Conservation (phyloP, 1,140 invertebrate species). For the Babylonia areolata region DNA sequence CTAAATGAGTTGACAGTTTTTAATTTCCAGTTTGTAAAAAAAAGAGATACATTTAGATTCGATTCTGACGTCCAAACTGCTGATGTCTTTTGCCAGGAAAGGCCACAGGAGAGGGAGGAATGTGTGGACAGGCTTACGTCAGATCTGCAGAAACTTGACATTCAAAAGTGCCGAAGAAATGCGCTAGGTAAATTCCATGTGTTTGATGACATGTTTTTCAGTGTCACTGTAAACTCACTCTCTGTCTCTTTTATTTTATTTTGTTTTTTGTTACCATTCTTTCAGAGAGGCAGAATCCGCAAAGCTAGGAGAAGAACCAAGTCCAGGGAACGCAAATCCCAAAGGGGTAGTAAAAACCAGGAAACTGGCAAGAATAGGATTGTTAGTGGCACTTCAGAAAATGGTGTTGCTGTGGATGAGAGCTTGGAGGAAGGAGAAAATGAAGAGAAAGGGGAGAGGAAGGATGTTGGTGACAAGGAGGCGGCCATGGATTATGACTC, state of each 20-base stretch:
- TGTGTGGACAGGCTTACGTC: slow-evolving; percentile 31
- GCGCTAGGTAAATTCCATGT: slow-evolving; percentile 42
- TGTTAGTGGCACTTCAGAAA: neutral
- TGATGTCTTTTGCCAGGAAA: slow-evolving; percentile 39
- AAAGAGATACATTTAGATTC: too few species aligned
- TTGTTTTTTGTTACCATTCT: neutral
- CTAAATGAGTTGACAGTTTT: too few species aligned
- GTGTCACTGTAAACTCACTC: too few species aligned
- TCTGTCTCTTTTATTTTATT: too few species aligned
- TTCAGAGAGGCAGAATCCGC: slow-evolving; percentile 19
- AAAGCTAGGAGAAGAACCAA: neutral
- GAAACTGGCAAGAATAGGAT: slow-evolving; percentile 4
- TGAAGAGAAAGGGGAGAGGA: slow-evolving; percentile 42
- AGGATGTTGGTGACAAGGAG: slow-evolving; percentile 40
- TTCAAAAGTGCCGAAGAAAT: slow-evolving; percentile 36
- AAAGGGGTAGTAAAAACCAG: neutral
- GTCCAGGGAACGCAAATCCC: neutral
- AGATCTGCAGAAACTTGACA: slow-evolving; percentile 40
- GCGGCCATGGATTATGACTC: slow-evolving; percentile 26
- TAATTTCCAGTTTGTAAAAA: too few species aligned
- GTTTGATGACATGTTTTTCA: too few species aligned
- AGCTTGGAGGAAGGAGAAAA: slow-evolving; percentile 34
- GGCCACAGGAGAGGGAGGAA: slow-evolving; percentile 14
- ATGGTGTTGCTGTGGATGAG: neutral
- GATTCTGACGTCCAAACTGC: too few species aligned